Conservation (phyloP, 37 sponge, comb jelly and placozoan species). For the Diacarnus erythraeanus region DNA sequence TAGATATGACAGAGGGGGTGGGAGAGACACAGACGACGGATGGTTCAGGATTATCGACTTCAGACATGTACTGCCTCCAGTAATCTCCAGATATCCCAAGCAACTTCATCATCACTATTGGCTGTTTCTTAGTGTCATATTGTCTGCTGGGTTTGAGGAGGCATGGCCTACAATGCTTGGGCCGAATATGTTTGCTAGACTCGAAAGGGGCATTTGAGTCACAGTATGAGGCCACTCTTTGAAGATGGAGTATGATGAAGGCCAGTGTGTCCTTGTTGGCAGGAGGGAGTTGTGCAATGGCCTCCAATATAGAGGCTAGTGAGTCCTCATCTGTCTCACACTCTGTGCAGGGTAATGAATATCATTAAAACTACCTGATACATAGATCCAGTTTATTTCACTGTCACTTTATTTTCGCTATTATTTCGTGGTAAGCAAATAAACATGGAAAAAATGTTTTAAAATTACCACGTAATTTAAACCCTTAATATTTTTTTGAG, state of each 20-base stretch:
- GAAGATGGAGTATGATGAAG: conserved; percentile 86
- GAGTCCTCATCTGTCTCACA: conserved; percentile 58
- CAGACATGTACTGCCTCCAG: conserved; percentile 77
- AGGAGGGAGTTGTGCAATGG: conserved; percentile 84
- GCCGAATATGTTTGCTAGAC: conserved; percentile 86
- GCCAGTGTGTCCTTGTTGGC: conserved; percentile 94
- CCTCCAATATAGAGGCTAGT: conserved; percentile 61
- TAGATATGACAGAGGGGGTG: conserved; percentile 25
- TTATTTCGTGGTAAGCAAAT: too few species aligned
- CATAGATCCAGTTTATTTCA: background rate
- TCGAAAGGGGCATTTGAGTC: conserved; percentile 78
- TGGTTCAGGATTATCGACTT: conserved; percentile 53
- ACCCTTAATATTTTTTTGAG: too few species aligned
- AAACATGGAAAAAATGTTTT: background rate
- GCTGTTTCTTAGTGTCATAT: conserved; percentile 65
- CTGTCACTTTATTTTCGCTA: too few species aligned
- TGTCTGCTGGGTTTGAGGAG: conserved; percentile 60
- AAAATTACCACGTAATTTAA: too few species aligned
- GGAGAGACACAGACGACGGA: conserved; percentile 26
- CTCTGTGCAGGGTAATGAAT: conserved; percentile 40
- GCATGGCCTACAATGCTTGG: conserved; percentile 86
- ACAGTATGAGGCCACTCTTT: conserved; percentile 73
- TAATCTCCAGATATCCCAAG: conserved; percentile 69
- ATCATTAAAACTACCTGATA: background rate
- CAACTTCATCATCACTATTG: conserved; percentile 71